A percentile compares a stretch with the other conserved stretches of the same genome.
These are phyloP conservation scores for Zingel zingel DNA, from an alignment of 2,113 vertebrate species.

Conservation along the genomic window DNA sequence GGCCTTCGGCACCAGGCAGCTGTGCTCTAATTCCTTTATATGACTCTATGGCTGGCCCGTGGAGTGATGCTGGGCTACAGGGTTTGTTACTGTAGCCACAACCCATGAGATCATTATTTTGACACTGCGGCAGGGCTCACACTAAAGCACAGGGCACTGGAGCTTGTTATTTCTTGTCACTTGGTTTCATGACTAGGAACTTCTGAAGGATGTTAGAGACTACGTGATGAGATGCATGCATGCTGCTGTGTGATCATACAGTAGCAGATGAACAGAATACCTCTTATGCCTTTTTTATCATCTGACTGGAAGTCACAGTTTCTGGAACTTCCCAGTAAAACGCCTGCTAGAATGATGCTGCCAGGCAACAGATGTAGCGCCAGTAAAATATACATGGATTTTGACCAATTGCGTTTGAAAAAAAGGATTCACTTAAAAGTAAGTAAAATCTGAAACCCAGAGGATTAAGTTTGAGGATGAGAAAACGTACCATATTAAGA, in stretches of 20 bases:
- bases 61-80: constrained; percentile 57
- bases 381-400: not conserved
- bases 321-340: constrained; percentile 2
- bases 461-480: not conserved
- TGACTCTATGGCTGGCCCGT: constrained; percentile 27
- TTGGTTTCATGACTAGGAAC: constrained; percentile 55
- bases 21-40: constrained; percentile 41
- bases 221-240: constrained; percentile 59
- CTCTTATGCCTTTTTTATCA: constrained; percentile 49
- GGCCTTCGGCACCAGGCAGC: constrained; percentile 20
- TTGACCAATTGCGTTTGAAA: not conserved
- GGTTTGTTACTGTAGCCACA: constrained; percentile 57
- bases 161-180: constrained; percentile 72
- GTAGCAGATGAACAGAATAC: constrained; percentile 41
- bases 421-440: not conserved
- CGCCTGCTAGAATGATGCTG: not conserved
- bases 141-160: constrained; percentile 53
- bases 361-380: not conserved
- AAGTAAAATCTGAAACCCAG: not conserved
- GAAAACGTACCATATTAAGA: not conserved
- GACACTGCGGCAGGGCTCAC: constrained; percentile 43
- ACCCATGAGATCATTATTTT: constrained; percentile 68
- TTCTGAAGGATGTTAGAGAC: constrained; percentile 73
- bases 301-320: constrained; percentile 31
- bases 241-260: constrained; percentile 53